Evolutionary conservation across 2,888 invertebrate genomes (phyloP).

Genomic region (Gandaritis pyraliata): DNA sequence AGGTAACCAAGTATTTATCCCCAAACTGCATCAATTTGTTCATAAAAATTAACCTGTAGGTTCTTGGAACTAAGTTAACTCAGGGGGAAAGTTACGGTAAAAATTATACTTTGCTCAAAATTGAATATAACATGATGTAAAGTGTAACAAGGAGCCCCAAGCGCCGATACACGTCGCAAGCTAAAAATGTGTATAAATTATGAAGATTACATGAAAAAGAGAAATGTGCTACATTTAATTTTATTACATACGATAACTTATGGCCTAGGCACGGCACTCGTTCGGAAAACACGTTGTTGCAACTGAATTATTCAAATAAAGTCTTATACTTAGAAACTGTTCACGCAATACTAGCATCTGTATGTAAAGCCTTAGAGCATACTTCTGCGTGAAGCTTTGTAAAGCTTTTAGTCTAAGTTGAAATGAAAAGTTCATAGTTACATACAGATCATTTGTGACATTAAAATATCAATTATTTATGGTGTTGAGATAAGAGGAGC

Average conservation of each 20-base stretch:
- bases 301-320: constrained; percentile 40
- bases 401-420: constrained; percentile 53
- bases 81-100: not conserved
- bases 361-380: constrained; percentile 29
- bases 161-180: constrained; percentile 75
- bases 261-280: constrained; percentile 76
- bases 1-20: not conserved
- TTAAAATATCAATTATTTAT: constrained; percentile 84
- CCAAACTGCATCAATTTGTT: not conserved
- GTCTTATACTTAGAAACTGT: constrained; percentile 33
- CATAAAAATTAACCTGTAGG: not conserved
- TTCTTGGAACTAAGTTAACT: not conserved
- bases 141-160: constrained; percentile 50
- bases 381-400: constrained; percentile 26
- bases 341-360: constrained; percentile 37
- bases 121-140: constrained; percentile 14
- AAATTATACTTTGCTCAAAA: not conserved
- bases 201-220: constrained; percentile 84
- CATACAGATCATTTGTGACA: constrained; percentile 83
- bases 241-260: constrained; percentile 84
- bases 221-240: constrained; percentile 85
- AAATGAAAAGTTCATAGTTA: constrained; percentile 64
- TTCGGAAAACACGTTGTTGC: constrained; percentile 75
- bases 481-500: constrained; percentile 73
- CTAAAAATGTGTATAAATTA: constrained; percentile 83